Conservation (phyloP, 1,140 invertebrate genomes). For the Drosophila melanica region DNA sequence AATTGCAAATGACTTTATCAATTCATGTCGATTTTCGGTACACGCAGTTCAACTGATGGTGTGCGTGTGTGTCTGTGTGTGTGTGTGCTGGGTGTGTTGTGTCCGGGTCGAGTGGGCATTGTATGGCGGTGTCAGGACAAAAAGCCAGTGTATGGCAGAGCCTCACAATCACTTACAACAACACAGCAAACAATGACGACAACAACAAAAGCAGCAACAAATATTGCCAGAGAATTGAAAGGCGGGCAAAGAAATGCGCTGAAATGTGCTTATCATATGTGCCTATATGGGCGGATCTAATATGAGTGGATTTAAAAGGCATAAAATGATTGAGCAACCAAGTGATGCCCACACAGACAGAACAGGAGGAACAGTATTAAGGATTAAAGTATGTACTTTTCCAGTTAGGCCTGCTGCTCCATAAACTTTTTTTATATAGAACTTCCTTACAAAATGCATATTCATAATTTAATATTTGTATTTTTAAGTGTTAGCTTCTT, state of each 20-base stretch:
- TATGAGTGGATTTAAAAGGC: conserved; percentile 15
- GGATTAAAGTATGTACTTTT: too few relatives aligned
- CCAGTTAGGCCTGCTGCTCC: too few relatives aligned
- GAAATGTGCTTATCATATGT: conserved; percentile 27
- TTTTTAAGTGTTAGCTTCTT: too few relatives aligned
- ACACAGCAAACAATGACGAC: conserved; percentile 63
- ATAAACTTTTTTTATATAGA: too few relatives aligned
- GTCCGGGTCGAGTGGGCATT: conserved; percentile 60
- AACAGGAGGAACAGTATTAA: background rate
- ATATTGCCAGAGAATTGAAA: conserved; percentile 12
- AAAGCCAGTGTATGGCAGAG: conserved; percentile 63
- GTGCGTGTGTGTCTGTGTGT: conserved; percentile 17
- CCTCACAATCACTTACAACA: conserved; percentile 66
- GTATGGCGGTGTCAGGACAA: conserved; percentile 58
- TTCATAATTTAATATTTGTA: too few relatives aligned
- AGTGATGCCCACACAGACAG: conserved; percentile 1
- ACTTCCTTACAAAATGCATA: too few relatives aligned
- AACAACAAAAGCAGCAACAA: conserved; percentile 29
- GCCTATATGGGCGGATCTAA: conserved; percentile 24
- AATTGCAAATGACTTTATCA: conserved; percentile 83
- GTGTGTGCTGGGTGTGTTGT: conserved; percentile 21
- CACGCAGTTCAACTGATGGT: conserved; percentile 52
- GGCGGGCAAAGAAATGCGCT: conserved; percentile 16
- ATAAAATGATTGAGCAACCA: conserved; percentile 16
- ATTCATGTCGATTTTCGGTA: conserved; percentile 79